Percentiles rank a stretch among this genome's conserved stretches.
Evolutionary conservation across 2,797 vertebrate genomes (phyloP).

Genomic region (Tympanoctomys barrerae): DNA sequence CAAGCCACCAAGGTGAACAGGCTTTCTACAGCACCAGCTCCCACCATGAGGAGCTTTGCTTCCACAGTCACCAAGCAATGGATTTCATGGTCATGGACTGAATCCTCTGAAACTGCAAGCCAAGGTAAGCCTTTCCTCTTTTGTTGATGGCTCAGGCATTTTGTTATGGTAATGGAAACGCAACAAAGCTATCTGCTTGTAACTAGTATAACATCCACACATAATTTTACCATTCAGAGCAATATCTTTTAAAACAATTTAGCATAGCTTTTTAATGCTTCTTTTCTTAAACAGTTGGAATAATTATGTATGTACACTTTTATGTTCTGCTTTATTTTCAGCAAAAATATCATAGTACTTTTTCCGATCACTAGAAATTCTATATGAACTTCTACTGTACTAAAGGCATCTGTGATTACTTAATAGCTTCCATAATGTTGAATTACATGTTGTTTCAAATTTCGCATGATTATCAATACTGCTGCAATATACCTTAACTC

Average conservation of each 20-base stretch:
- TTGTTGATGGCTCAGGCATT: neutral
- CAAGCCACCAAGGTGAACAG: neutral
- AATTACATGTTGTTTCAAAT: neutral
- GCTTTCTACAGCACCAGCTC: neutral
- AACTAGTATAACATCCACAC: neutral
- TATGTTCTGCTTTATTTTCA: neutral
- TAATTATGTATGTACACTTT: neutral
- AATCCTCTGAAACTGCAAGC: neutral
- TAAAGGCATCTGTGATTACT: neutral
- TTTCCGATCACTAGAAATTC: neutral
- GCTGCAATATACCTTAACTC: neutral
- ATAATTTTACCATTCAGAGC: neutral
- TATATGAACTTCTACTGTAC: neutral
- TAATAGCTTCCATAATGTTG: neutral
- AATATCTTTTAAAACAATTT: neutral
- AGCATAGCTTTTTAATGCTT: neutral
- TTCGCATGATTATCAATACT: neutral
- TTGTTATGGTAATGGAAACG: neutral
- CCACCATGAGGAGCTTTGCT: too few relatives aligned
- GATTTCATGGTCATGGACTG: neutral
- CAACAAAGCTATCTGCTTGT: neutral
- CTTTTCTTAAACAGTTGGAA: neutral
- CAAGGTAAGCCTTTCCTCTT: neutral
- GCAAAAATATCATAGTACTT: neutral
- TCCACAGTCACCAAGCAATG: neutral